Evolutionary conservation across 1,140 invertebrate genomes (phyloP).

Genomic region (Drosophila subpulchrella): DNA sequence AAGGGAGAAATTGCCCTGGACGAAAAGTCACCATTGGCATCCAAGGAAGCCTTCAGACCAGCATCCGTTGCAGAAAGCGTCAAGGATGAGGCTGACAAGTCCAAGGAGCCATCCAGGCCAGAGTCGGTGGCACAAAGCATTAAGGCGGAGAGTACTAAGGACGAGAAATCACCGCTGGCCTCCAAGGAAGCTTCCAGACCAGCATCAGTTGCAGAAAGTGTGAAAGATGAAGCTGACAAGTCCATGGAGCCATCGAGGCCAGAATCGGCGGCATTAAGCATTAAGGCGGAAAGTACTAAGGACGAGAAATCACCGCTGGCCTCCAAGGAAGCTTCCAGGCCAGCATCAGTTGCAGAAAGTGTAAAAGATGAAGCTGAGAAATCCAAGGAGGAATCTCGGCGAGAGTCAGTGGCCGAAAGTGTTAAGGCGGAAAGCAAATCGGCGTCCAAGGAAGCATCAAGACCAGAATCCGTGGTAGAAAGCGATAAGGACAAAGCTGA

Average conservation of each 20-base stretch:
- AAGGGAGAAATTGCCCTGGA: background rate
- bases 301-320: no score
- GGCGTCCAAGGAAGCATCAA: constrained; percentile 14
- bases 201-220: constrained; percentile 30
- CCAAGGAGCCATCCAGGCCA: background rate
- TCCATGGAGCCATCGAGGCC: background rate
- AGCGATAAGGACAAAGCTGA: constrained; percentile 18
- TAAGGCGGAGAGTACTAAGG: constrained; percentile 16
- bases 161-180: constrained; percentile 8
- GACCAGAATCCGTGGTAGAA: constrained; percentile 43
- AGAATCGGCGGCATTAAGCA: constrained; percentile 23
- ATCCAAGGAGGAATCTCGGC: no score
- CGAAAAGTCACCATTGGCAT: constrained; percentile 10
- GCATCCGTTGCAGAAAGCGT: constrained; percentile 33
- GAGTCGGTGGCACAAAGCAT: background rate
- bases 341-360: constrained; percentile 34
- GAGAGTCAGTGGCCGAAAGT: no score
- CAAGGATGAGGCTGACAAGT: constrained; percentile 20
- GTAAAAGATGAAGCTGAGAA: constrained; percentile 19
- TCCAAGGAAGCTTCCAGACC: constrained; percentile 46
- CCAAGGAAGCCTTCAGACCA: constrained; percentile 40
- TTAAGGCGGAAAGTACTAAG: constrained; percentile 7
- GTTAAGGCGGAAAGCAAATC: no score
- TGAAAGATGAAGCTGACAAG: constrained; percentile 16
- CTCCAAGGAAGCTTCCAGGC: constrained; percentile 26